These are phyloP conservation scores for Eupithecia subfuscata DNA, from an alignment of 2,888 invertebrate species.

Conservation along the genomic window DNA sequence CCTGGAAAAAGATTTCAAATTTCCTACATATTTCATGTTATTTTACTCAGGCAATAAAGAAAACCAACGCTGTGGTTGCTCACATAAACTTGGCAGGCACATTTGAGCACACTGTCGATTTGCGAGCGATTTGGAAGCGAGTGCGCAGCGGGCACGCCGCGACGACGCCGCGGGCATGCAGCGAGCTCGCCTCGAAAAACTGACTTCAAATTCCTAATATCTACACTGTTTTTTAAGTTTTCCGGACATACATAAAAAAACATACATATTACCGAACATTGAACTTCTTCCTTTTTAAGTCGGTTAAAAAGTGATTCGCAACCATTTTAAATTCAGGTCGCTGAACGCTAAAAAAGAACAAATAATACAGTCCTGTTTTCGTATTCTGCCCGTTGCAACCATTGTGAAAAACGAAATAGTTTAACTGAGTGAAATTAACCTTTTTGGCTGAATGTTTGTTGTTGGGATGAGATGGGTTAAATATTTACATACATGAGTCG, in stretches of 20 bases:
- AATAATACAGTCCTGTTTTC: not conserved
- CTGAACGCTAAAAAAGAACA: not conserved
- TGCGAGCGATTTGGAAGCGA: too few species aligned
- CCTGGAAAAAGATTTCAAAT: conserved; percentile 55
- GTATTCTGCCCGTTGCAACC: conserved; percentile 7
- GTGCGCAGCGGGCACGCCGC: too few species aligned
- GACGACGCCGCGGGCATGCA: too few species aligned
- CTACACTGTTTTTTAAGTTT: too few species aligned
- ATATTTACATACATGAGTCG: conserved; percentile 42
- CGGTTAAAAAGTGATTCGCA: too few species aligned
- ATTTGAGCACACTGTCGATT: too few species aligned
- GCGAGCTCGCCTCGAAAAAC: too few species aligned
- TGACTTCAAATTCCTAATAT: too few species aligned
- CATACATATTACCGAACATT: too few species aligned
- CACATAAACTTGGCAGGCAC: not conserved
- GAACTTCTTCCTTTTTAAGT: too few species aligned
- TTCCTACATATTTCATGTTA: not conserved
- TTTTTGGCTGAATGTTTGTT: conserved; percentile 36
- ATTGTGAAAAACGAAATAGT: conserved; percentile 7
- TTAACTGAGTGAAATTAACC: conserved; percentile 30
- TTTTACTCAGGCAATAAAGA: not conserved
- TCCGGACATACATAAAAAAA: too few species aligned
- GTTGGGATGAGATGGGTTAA: conserved; percentile 39
- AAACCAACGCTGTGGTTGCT: not conserved
- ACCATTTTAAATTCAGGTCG: not conserved